phyloP scores from a whole-genome alignment of 2,797 vertebrate genomes.

The Odontamblyopus lacepedii region DNA sequence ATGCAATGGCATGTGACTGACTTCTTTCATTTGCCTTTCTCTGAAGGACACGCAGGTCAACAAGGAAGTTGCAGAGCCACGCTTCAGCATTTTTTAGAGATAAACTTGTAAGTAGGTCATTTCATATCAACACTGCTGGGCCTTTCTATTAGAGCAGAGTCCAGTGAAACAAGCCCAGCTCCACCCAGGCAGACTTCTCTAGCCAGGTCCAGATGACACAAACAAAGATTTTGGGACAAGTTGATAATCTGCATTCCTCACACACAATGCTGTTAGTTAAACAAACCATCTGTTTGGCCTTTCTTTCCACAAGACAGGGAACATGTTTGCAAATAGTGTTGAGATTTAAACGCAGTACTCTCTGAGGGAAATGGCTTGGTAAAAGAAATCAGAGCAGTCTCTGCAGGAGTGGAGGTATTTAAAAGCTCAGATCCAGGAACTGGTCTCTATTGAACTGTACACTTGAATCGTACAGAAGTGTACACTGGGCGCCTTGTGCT shows the following conservation, averaged over 20 bases:
- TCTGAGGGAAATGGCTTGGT: constrained; percentile 46
- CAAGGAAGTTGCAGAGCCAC: constrained; percentile 47
- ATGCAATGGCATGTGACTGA: constrained; percentile 4
- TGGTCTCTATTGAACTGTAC: background rate
- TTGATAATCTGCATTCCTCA: constrained; percentile 27
- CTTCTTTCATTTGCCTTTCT: constrained; percentile 8
- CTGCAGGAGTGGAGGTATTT: constrained; percentile 48
- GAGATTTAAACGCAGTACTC: constrained; percentile 18
- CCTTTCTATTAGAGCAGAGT: constrained; percentile 44
- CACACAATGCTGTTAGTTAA: constrained; percentile 15
- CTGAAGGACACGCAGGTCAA: constrained; percentile 20
- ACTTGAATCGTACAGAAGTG: background rate
- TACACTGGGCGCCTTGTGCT: constrained; percentile 43
- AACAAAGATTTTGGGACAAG: constrained; percentile 35
- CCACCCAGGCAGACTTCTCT: constrained; percentile 60
- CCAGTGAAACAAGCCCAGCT: constrained; percentile 41
- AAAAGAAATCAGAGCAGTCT: constrained; percentile 53
- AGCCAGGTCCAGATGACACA: constrained; percentile 42
- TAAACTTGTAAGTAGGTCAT: constrained; percentile 60
- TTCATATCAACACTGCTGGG: constrained; percentile 44
- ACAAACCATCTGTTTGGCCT: constrained; percentile 11
- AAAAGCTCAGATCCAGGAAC: constrained; percentile 54
- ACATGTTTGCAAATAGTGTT: constrained; percentile 10
- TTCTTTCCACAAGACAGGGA: constrained; percentile 20
- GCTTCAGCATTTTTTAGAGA: constrained; percentile 49